Percentiles rank a stretch among this genome's conserved stretches.
Evolutionary conservation across 1,140 invertebrate genomes (phyloP).

Genomic region (Tenebrio molitor): DNA sequence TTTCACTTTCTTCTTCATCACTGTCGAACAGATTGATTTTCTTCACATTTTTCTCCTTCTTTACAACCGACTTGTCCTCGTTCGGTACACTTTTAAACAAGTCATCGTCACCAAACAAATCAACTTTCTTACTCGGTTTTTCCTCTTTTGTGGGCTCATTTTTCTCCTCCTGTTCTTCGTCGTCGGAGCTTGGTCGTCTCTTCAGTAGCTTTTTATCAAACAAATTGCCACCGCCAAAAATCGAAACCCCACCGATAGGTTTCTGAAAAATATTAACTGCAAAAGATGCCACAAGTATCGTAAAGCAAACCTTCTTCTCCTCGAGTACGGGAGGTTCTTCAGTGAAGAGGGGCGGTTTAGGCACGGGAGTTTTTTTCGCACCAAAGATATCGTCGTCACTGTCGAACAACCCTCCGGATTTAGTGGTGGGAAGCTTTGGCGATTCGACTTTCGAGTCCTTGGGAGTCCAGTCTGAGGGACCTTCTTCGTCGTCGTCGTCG

Average conservation of each 20-base stretch:
- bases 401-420: slow-evolving; percentile 40
- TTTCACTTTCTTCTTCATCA: slow-evolving; percentile 58
- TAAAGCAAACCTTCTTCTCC: slow-evolving; percentile 53
- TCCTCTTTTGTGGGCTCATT: slow-evolving; percentile 33
- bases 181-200: slow-evolving; percentile 31
- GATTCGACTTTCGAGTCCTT: background rate
- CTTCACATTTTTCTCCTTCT: background rate
- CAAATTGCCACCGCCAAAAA: slow-evolving; percentile 66
- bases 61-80: background rate
- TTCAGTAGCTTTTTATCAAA: slow-evolving; percentile 58
- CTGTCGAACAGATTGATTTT: slow-evolving; percentile 60
- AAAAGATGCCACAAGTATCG: too few relatives aligned
- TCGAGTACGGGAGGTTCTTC: slow-evolving; percentile 56
- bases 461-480: slow-evolving; percentile 13
- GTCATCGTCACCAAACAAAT: slow-evolving; percentile 62
- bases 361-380: slow-evolving; percentile 24
- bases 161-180: slow-evolving; percentile 42
- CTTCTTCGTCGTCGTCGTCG: slow-evolving; percentile 64
- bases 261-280: slow-evolving; percentile 72
- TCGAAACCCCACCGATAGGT: slow-evolving; percentile 70
- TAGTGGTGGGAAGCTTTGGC: background rate
- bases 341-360: slow-evolving; percentile 53
- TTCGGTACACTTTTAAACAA: too few relatives aligned
- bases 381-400: slow-evolving; percentile 61
- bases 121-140: background rate